Percentiles rank a stretch among this genome's conserved stretches.
These are phyloP conservation scores for Zoanthus sociatus DNA, from an alignment of 92 coral and sea anemone genomes.

Conservation along the genomic window DNA sequence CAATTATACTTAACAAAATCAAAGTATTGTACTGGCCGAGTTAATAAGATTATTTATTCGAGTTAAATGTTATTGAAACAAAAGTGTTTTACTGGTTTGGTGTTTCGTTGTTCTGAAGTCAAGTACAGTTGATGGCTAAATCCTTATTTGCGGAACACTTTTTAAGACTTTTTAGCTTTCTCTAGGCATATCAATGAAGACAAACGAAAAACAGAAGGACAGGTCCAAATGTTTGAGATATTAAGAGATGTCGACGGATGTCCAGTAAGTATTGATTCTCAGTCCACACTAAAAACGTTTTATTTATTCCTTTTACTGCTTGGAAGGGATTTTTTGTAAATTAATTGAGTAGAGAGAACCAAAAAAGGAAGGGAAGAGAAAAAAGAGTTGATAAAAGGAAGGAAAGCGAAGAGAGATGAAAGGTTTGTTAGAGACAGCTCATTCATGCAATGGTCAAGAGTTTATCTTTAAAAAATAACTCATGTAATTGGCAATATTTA, in stretches of 20 bases:
- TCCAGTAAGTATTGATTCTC: constrained; percentile 72
- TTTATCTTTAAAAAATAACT: too few relatives aligned
- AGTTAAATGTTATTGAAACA: too few relatives aligned
- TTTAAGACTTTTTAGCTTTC: background rate
- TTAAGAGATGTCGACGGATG: constrained; percentile 98
- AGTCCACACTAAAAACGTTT: background rate
- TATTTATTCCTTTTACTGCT: background rate
- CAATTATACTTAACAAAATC: too few relatives aligned
- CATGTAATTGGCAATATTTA: too few relatives aligned
- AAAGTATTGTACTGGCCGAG: too few relatives aligned
- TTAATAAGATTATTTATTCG: too few relatives aligned
- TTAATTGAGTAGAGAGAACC: background rate
- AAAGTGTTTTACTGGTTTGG: too few relatives aligned
- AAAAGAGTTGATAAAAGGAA: background rate
- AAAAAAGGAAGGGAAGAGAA: background rate
- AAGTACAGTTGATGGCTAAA: too few relatives aligned
- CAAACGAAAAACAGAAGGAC: constrained; percentile 98
- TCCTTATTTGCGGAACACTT: too few relatives aligned
- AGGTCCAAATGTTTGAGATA: constrained; percentile 98
- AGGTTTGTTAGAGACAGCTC: too few relatives aligned
- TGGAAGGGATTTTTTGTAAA: background rate
- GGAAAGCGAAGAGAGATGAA: background rate
- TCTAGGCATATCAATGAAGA: constrained; percentile 95
- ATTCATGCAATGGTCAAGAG: too few relatives aligned
- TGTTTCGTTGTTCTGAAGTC: too few relatives aligned